phyloP scores from a whole-genome alignment of 2,888 invertebrate genomes.

The Plagiodera versicolora region DNA sequence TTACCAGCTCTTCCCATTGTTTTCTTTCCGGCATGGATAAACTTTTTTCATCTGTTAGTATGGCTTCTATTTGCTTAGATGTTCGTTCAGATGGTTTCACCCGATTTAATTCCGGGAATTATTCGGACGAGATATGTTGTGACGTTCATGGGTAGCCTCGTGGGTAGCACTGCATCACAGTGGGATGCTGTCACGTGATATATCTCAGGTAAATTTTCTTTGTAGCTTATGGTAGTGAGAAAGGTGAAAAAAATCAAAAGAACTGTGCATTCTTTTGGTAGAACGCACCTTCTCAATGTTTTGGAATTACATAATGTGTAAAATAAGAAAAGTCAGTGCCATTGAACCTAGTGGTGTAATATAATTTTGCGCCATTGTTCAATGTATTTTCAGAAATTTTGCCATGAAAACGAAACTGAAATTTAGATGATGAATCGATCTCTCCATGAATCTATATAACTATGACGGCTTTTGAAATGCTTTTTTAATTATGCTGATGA shows the following conservation, averaged over 20 bases:
- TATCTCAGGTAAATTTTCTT: background rate
- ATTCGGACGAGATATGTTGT: slow-evolving; percentile 10
- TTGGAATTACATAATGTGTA: too few species aligned
- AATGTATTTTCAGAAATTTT: too few species aligned
- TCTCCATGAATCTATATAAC: too few species aligned
- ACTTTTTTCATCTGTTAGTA: slow-evolving; percentile 18
- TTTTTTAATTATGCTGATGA: too few species aligned
- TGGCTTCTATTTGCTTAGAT: slow-evolving; percentile 19
- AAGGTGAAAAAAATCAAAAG: background rate
- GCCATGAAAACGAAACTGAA: too few species aligned
- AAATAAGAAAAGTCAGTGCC: too few species aligned
- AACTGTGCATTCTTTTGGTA: too few species aligned
- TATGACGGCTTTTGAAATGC: too few species aligned
- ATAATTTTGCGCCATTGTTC: too few species aligned
- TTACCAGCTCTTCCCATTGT: background rate
- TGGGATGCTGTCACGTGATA: background rate
- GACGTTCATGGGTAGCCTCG: slow-evolving; percentile 3
- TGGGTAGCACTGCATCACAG: background rate
- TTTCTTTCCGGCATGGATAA: background rate
- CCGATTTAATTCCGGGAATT: slow-evolving; percentile 19
- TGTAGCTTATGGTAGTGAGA: background rate
- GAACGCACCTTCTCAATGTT: too few species aligned
- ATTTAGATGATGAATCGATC: too few species aligned
- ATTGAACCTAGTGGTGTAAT: too few species aligned
- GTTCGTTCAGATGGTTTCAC: slow-evolving; percentile 5